Percentiles rank a stretch among this genome's conserved stretches.
Evolutionary conservation across 2,113 vertebrate genomes (phyloP).

Genomic region (Chloropsis cyanopogon): DNA sequence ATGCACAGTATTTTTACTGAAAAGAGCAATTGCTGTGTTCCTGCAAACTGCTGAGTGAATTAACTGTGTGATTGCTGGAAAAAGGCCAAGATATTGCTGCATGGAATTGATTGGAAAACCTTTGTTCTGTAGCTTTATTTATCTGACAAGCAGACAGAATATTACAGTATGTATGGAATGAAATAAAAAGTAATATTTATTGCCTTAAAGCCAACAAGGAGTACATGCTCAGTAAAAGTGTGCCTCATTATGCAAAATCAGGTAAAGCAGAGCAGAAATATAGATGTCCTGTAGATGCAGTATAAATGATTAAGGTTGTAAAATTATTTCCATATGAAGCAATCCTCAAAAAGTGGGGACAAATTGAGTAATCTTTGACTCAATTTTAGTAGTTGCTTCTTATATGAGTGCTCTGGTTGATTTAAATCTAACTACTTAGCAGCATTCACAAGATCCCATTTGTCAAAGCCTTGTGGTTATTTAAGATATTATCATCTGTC

Average conservation of each 20-base stretch:
- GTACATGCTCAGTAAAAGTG: background rate
- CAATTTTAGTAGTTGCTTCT: slow-evolving; percentile 12
- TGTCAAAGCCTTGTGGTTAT: slow-evolving; percentile 40
- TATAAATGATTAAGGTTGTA: background rate
- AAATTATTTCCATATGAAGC: slow-evolving; percentile 23
- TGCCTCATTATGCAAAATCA: background rate
- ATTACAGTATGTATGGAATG: background rate
- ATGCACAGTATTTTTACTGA: background rate
- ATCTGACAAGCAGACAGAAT: background rate
- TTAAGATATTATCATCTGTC: slow-evolving; percentile 53
- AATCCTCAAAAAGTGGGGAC: slow-evolving; percentile 1
- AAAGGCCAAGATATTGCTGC: background rate
- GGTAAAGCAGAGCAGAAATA: background rate
- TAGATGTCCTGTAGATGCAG: background rate
- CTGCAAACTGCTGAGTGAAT: background rate
- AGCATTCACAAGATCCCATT: background rate
- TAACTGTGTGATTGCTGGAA: background rate
- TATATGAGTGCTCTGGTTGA: background rate
- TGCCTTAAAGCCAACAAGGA: background rate
- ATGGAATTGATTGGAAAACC: background rate
- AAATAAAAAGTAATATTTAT: background rate
- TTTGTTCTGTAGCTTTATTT: background rate
- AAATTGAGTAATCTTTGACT: slow-evolving; percentile 30
- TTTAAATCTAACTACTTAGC: slow-evolving; percentile 28
- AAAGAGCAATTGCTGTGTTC: background rate